These are phyloP conservation scores for Sigmodon hispidus DNA, from an alignment of 2,113 vertebrate species.

Conservation along the genomic window DNA sequence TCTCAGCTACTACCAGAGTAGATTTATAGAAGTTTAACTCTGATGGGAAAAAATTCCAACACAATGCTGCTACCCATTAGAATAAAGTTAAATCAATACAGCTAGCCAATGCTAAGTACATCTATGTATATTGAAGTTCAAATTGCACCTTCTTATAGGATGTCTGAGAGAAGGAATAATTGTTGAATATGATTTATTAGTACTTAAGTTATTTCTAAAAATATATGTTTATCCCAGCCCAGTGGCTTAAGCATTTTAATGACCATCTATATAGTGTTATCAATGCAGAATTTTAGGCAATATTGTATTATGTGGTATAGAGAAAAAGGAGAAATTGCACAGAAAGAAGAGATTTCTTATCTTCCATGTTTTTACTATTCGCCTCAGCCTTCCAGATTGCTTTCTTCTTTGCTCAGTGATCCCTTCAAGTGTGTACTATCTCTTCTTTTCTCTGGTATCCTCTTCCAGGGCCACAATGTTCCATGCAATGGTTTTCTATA, in stretches of 20 bases:
- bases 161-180: background rate
- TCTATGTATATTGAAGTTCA: background rate
- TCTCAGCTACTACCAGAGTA: background rate
- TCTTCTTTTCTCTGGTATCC: background rate
- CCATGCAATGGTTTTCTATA: background rate
- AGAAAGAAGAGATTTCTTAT: rapidly evolving
- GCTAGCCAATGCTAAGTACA: too few relatives aligned
- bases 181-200: background rate
- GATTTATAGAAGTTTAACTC: background rate
- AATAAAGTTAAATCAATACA: background rate
- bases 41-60: background rate
- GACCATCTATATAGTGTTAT: background rate
- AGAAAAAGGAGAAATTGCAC: background rate
- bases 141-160: background rate
- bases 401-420: background rate
- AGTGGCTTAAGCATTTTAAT: background rate
- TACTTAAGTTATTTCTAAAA: background rate
- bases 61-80: background rate
- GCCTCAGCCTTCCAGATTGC: background rate
- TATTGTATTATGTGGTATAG: rapidly evolving
- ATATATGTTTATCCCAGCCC: background rate
- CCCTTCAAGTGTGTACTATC: background rate
- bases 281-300: background rate
- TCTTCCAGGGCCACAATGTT: background rate
- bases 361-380: background rate